Evolutionary conservation across 1,140 invertebrate genomes (phyloP).

Genomic region (Zaprionus capensis): DNA sequence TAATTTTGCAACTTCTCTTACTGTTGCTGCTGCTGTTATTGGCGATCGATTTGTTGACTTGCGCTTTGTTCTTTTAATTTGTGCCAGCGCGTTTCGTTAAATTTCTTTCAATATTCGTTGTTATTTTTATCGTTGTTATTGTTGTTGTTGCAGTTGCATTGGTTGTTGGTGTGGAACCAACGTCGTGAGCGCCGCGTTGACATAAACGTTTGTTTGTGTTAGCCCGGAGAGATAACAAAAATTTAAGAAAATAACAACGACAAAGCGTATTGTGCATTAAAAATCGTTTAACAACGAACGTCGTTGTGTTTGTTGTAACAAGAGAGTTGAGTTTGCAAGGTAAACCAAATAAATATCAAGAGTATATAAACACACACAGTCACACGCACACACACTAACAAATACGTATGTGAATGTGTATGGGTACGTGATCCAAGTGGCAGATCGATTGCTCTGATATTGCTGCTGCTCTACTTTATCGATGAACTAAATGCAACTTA

Average conservation of each 20-base stretch:
- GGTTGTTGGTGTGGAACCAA: conserved; percentile 6
- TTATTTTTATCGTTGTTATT: neutral
- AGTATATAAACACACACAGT: neutral
- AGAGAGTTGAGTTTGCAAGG: conserved; percentile 1
- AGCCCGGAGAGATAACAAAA: conserved; percentile 8
- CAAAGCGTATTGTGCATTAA: conserved; percentile 35
- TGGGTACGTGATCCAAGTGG: neutral
- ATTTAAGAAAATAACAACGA: conserved; percentile 21
- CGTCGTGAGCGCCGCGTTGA: conserved; percentile 9
- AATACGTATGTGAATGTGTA: neutral
- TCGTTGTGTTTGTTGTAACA: neutral
- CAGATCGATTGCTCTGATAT: neutral
- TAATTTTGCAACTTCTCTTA: neutral
- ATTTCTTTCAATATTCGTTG: neutral
- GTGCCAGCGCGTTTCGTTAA: neutral
- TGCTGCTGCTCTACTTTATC: conserved; percentile 14
- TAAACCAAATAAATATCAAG: conserved; percentile 11
- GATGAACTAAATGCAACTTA: neutral
- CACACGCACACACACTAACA: neutral
- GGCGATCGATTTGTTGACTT: conserved; percentile 3
- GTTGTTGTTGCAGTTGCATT: neutral
- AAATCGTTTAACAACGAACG: conserved; percentile 4
- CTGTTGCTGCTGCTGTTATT: neutral
- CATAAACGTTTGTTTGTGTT: conserved; percentile 20
- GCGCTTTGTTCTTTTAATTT: conserved; percentile 2